Evolutionary conservation across 1,140 invertebrate species (phyloP).

Genomic region (Maniola jurtina): DNA sequence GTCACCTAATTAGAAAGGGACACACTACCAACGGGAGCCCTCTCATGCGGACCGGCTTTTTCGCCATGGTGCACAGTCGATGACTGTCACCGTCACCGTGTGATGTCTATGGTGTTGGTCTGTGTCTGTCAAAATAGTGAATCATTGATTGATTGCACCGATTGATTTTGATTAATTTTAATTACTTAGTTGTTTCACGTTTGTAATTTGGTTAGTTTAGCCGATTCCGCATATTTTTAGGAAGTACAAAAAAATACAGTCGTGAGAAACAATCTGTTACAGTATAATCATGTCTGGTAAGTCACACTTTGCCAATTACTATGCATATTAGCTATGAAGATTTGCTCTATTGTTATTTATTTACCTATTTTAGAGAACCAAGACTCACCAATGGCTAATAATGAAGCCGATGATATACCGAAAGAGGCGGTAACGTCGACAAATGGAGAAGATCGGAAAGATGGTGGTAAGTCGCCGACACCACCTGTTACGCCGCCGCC

Average conservation of each 20-base stretch:
- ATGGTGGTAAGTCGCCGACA: constrained; percentile 37
- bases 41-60: too few species aligned
- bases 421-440: constrained; percentile 21
- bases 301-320: neutral
- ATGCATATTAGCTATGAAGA: neutral
- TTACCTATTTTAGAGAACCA: constrained; percentile 45
- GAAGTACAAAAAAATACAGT: too few species aligned
- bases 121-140: neutral
- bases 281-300: constrained; percentile 13
- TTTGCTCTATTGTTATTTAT: neutral
- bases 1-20: too few species aligned
- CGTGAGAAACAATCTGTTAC: neutral
- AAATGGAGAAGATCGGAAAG: constrained; percentile 28
- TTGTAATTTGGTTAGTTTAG: too few species aligned
- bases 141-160: too few species aligned
- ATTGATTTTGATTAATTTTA: too few species aligned
- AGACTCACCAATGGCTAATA: constrained; percentile 44
- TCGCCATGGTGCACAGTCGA: too few species aligned
- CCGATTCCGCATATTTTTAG: too few species aligned
- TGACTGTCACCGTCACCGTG: too few species aligned
- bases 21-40: too few species aligned
- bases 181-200: too few species aligned
- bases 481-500: constrained; percentile 52
- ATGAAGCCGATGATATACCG: constrained; percentile 36
- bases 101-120: too few species aligned